Conservation (phyloP, 1,140 invertebrate species). For the Drosophila bipectinata region DNA sequence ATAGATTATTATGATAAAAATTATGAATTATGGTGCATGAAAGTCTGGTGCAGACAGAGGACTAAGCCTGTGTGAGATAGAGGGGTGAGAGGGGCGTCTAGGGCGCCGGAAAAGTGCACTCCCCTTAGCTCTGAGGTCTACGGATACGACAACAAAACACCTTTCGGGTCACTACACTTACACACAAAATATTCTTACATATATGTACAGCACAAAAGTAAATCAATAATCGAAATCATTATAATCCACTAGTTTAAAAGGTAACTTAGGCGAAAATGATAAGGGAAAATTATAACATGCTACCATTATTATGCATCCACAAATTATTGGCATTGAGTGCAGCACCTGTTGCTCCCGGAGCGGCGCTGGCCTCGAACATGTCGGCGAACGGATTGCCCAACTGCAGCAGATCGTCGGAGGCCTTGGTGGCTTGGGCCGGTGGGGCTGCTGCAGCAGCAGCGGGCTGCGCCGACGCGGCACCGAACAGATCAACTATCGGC, state of each 20-base stretch:
- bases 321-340: slow-evolving; percentile 86
- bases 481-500: slow-evolving; percentile 91
- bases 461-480: slow-evolving; percentile 85
- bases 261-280: slow-evolving; percentile 59
- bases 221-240: slow-evolving; percentile 26
- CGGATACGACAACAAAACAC: slow-evolving; percentile 42
- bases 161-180: slow-evolving; percentile 50
- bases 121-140: slow-evolving; percentile 49
- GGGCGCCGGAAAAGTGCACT: slow-evolving; percentile 32
- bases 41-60: slow-evolving; percentile 50
- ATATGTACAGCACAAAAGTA: slow-evolving; percentile 49
- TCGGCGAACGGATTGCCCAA: slow-evolving; percentile 96
- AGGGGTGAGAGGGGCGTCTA: slow-evolving; percentile 23
- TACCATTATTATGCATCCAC: slow-evolving; percentile 89
- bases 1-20: slow-evolving; percentile 33
- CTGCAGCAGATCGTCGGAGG: slow-evolving; percentile 95
- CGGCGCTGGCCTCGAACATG: slow-evolving; percentile 88
- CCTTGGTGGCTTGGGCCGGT: slow-evolving; percentile 86
- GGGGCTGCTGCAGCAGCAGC: slow-evolving; percentile 74
- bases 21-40: slow-evolving; percentile 50
- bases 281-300: slow-evolving; percentile 82
- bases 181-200: slow-evolving; percentile 37
- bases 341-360: slow-evolving; percentile 83
- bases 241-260: slow-evolving; percentile 30
- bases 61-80: slow-evolving; percentile 31